Percentiles rank a stretch among this genome's conserved stretches.
Evolutionary conservation across 2,797 vertebrate species (phyloP).

Genomic region (Iguana delicatissima): DNA sequence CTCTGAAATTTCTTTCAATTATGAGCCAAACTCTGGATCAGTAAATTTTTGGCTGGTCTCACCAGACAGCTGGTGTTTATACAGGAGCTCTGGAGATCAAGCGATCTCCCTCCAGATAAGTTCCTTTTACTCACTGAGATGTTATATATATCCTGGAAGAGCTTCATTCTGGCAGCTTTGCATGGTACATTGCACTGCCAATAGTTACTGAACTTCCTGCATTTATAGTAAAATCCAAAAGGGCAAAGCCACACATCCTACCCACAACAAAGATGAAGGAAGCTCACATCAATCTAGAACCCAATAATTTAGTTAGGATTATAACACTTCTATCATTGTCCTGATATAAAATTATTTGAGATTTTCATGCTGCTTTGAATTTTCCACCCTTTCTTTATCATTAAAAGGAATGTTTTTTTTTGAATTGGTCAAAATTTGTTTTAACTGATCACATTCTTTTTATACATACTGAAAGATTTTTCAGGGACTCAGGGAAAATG

Average conservation of each 20-base stretch:
- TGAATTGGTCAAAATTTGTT: not conserved
- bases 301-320: not conserved
- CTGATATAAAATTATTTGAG: not conserved
- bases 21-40: conserved; percentile 4
- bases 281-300: not conserved
- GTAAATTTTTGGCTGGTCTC: conserved; percentile 29
- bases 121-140: not conserved
- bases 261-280: not conserved
- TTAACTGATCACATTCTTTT: not conserved
- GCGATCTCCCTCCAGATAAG: not conserved
- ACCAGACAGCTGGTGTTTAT: conserved; percentile 25
- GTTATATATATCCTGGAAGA: not conserved
- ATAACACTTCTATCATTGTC: not conserved
- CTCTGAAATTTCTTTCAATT: not conserved
- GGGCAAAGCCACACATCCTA: not conserved
- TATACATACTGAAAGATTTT: too few species aligned
- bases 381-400: not conserved
- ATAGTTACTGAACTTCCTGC: not conserved
- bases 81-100: conserved; percentile 47
- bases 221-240: not conserved
- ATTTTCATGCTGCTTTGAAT: not conserved
- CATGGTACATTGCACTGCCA: not conserved
- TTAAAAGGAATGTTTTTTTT: too few species aligned
- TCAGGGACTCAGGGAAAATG: not conserved
- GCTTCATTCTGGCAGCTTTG: conserved; percentile 14